A percentile compares a stretch with the other conserved stretches of the same genome.
phyloP scores from a whole-genome alignment of 1,140 invertebrate genomes.

The Drosophila watanabei region DNA sequence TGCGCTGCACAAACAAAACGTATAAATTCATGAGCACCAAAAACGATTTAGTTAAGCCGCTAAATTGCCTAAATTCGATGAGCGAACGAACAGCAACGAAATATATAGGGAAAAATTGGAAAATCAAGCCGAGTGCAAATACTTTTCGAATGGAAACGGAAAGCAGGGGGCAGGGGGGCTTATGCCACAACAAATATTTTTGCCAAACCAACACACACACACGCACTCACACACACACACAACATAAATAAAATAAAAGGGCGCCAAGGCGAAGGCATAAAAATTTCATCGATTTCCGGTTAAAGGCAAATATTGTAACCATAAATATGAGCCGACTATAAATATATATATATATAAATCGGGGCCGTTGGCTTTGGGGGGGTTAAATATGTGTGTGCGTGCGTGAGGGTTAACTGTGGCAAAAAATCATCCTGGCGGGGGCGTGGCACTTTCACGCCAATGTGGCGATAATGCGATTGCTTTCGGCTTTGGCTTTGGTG shows the following conservation, averaged over 20 bases:
- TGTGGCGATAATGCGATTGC: conserved; percentile 82
- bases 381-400: conserved; percentile 32
- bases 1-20: conserved; percentile 81
- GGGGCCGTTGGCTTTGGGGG: conserved; percentile 6
- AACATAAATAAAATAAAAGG: conserved; percentile 72
- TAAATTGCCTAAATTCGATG: conserved; percentile 80
- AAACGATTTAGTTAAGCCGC: conserved; percentile 81
- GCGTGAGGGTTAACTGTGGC: conserved; percentile 35
- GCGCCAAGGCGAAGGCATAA: conserved; percentile 70
- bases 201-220: conserved; percentile 44
- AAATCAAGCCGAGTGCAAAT: conserved; percentile 77
- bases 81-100: conserved; percentile 21
- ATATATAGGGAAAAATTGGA: conserved; percentile 52
- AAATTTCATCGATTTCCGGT: conserved; percentile 84
- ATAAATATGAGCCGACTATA: conserved; percentile 83
- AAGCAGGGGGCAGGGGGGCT: not conserved
- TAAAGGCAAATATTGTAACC: conserved; percentile 83
- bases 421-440: conserved; percentile 21
- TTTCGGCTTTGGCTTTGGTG: conserved; percentile 78
- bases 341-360: conserved; percentile 79
- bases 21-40: conserved; percentile 78
- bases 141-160: conserved; percentile 30
- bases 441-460: conserved; percentile 80
- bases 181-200: conserved; percentile 53
- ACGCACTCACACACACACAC: conserved; percentile 42